These are phyloP conservation scores for Diorhabda sublineata DNA, from an alignment of 1,140 invertebrate genomes.

Conservation along the genomic window DNA sequence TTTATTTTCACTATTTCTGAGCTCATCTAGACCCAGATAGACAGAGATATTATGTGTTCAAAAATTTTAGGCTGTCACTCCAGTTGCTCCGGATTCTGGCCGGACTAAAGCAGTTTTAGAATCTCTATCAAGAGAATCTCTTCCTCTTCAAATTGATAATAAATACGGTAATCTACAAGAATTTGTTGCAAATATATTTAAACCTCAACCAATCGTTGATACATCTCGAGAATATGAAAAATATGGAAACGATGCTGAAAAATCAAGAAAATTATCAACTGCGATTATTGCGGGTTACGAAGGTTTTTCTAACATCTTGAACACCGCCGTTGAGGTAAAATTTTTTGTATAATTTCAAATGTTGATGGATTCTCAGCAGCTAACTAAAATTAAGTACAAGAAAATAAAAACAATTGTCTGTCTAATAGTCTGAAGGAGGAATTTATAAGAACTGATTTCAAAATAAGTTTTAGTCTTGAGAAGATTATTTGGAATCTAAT, in stretches of 20 bases:
- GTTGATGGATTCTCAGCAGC: background rate
- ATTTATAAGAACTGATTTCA: constrained; percentile 1
- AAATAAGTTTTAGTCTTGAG: background rate
- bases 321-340: constrained; percentile 39
- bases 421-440: background rate
- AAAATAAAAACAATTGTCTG: background rate
- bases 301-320: constrained; percentile 55
- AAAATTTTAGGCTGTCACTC: constrained; percentile 14
- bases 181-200: constrained; percentile 47
- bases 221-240: constrained; percentile 64
- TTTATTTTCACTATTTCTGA: no score
- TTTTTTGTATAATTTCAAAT: constrained; percentile 1
- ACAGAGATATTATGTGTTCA: background rate
- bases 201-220: constrained; percentile 64
- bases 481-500: background rate
- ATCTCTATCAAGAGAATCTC: constrained; percentile 29
- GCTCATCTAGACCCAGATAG: no score
- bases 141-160: constrained; percentile 38
- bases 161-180: constrained; percentile 50
- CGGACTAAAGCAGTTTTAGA: constrained; percentile 36
- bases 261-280: constrained; percentile 53
- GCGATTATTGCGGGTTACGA: constrained; percentile 57
- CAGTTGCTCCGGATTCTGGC: constrained; percentile 36
- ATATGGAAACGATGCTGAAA: constrained; percentile 64
- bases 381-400: background rate